These are phyloP conservation scores for Amblyjoppa proteus DNA, from an alignment of 2,888 invertebrate species.

Conservation along the genomic window DNA sequence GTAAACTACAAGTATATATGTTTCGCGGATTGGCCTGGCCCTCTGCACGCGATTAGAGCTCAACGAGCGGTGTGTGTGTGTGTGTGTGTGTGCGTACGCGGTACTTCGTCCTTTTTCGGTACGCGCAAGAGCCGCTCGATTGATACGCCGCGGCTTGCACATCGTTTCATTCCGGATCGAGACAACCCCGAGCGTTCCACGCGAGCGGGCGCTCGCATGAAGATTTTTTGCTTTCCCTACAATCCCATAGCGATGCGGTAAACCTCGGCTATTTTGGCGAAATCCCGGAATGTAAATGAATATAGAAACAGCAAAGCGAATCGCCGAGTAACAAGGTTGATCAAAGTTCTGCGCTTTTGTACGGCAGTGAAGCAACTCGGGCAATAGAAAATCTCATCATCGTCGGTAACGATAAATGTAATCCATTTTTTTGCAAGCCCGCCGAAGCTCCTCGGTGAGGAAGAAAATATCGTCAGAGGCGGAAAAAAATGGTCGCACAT, in stretches of 20 bases:
- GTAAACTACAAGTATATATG: constrained; percentile 23
- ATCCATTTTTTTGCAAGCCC: no score
- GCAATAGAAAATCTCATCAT: no score
- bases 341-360: background rate
- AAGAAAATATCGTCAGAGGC: no score
- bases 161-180: constrained; percentile 14
- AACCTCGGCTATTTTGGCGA: background rate
- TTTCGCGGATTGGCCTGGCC: background rate
- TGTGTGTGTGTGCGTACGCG: background rate
- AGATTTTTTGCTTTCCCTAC: constrained; percentile 14
- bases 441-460: no score
- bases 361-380: no score
- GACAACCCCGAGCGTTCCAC: background rate
- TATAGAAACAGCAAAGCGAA: background rate
- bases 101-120: constrained; percentile 24
- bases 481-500: no score
- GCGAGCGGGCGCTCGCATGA: background rate
- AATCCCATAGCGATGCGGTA: background rate
- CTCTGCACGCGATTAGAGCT: background rate
- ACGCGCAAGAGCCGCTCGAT: constrained; percentile 2
- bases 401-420: no score
- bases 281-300: background rate
- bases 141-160: constrained; percentile 18
- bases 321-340: background rate
- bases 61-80: background rate